These are phyloP conservation scores for Pemphredon lugubris DNA, from an alignment of 2,888 invertebrate species.

Conservation along the genomic window DNA sequence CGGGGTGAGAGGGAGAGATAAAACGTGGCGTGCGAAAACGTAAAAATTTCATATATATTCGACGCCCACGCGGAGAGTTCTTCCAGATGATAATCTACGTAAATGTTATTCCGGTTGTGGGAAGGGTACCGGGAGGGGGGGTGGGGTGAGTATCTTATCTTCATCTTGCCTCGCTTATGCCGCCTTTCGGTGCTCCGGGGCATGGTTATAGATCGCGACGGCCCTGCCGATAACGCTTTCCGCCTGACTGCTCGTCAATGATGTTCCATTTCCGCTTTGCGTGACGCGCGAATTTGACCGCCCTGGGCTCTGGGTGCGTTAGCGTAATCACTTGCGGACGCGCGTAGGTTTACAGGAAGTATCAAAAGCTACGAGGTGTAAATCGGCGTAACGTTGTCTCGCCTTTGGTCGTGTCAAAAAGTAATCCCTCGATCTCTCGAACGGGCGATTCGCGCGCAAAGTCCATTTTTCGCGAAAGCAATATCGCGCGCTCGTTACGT, in stretches of 20 bases:
- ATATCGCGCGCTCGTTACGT: too few species aligned
- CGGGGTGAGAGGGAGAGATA: conserved; percentile 1
- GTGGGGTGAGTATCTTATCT: conserved; percentile 54
- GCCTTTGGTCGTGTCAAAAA: neutral
- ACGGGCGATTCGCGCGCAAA: too few species aligned
- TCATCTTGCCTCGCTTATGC: conserved; percentile 47
- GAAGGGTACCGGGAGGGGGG: conserved; percentile 24
- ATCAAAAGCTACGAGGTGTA: conserved; percentile 28
- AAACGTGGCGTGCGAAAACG: conserved; percentile 11
- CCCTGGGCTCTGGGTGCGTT: conserved; percentile 40
- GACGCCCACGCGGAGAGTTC: conserved; percentile 56
- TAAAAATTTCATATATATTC: conserved; percentile 54
- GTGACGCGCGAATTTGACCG: conserved; percentile 60
- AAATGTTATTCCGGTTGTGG: conserved; percentile 32
- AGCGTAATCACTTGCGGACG: conserved; percentile 48
- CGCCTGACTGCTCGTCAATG: conserved; percentile 65
- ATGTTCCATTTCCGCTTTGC: conserved; percentile 71
- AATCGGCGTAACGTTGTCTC: neutral
- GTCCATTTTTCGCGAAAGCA: too few species aligned
- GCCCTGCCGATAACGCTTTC: conserved; percentile 62
- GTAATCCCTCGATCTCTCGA: neutral
- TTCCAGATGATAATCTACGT: conserved; percentile 52
- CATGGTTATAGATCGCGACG: conserved; percentile 52
- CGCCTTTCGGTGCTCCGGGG: conserved; percentile 38
- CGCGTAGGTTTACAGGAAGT: conserved; percentile 30